Evolutionary conservation across 2,113 vertebrate species (phyloP).

Genomic region (Bos javanicus): DNA sequence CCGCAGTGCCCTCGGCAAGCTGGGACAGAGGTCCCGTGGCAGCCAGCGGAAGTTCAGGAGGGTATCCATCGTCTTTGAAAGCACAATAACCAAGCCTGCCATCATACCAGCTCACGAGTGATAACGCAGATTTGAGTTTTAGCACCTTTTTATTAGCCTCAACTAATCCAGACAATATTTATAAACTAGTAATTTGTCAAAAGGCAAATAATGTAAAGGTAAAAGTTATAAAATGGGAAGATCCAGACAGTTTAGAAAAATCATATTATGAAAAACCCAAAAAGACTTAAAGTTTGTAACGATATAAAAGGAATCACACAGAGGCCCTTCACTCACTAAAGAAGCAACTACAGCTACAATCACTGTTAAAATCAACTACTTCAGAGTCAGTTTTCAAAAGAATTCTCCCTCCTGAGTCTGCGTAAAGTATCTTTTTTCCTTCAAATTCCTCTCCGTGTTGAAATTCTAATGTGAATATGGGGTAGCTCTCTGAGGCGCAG

Average conservation of each 20-base stretch:
- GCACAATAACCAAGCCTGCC: background rate
- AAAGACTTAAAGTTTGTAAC: background rate
- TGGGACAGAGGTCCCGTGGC: background rate
- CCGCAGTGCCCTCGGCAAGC: background rate
- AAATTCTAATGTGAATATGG: slow-evolving; percentile 41
- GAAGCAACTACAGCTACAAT: background rate
- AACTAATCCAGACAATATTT: background rate
- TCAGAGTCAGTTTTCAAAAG: background rate
- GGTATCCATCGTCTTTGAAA: background rate
- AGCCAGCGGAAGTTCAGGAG: background rate
- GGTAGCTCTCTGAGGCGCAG: slow-evolving; percentile 54
- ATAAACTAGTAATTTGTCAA: background rate
- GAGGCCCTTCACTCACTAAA: background rate
- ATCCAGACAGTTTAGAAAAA: background rate
- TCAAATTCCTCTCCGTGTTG: slow-evolving; percentile 27
- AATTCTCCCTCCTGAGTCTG: background rate
- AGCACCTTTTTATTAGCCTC: slow-evolving; percentile 1
- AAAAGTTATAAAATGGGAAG: background rate
- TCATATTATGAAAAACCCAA: background rate
- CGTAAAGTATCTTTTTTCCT: background rate
- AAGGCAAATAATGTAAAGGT: background rate
- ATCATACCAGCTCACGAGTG: background rate
- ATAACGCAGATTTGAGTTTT: background rate
- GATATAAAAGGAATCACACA: background rate
- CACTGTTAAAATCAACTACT: background rate